Evolutionary conservation across 2,113 vertebrate genomes (phyloP), one percentile per base, ranked within the genome.

Genomic region (Scopus umbretta): DNA sequence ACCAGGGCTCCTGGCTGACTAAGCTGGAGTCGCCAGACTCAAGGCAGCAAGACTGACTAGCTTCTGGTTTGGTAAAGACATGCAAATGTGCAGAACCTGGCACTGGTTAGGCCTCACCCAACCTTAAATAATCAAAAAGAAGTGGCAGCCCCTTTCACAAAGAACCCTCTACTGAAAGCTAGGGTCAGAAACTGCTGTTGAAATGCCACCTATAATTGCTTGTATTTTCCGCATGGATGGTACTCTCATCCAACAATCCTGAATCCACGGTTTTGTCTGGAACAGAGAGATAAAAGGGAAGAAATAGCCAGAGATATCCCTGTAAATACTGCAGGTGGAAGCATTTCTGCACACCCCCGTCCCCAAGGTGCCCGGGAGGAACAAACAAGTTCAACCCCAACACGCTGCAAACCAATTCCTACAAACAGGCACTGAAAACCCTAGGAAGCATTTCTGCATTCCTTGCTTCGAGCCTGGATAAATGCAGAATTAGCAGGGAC

Each of bases 401-500:
- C 63, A 88, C 2, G 2, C 75, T 74, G 68, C 91, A 86, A 74
- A 92, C 72, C 32, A 56, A 72, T 91, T 92, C 80, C 89, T 47
- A 84, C 89, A 52, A 73, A 88, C 0, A 89, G 68, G 52, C 72
- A 95, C 47, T 42, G 87, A 91, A 84, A 96, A 52, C 73, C 52
- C 22, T 47, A 59, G 72, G 84, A 95, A 91, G 91, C 80, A 63
- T 81, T 96, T 96, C 80, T 92, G 89, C 5, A 3, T 66, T 92
- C 55, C 55, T 58, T 66, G 63, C 91, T 94, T 91, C 27, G 32
- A 67, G 86, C 45, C 65, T 52, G 55, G 81, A 94, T 75, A 93
- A 94, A 92, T 20, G 74, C 92, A 88, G 66, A 90, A 81, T 82
- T 93, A 93, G 92, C 92, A 94, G 16, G 43, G 63, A 58, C 67